Conservation (phyloP, 2,113 vertebrate genomes). For the Mixornis gularis region DNA sequence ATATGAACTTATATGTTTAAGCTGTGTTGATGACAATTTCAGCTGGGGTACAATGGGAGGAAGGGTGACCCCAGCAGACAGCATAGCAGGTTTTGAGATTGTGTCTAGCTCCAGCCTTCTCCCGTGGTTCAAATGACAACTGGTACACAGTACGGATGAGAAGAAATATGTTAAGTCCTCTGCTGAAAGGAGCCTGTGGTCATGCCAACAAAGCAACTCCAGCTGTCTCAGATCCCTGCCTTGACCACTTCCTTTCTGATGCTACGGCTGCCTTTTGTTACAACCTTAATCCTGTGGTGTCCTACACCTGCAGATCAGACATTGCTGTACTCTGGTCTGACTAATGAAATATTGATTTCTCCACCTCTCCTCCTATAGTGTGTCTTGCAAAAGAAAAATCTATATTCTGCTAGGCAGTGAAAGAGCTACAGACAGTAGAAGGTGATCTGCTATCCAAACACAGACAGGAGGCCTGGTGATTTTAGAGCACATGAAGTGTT, state of each 20-base stretch:
- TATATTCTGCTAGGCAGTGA: slow-evolving; percentile 11
- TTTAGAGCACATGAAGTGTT: slow-evolving; percentile 4
- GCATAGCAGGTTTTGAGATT: background rate
- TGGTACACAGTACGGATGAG: background rate
- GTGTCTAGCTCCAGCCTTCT: background rate
- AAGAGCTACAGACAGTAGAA: slow-evolving; percentile 29
- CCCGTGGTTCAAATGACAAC: background rate
- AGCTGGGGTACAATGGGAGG: background rate
- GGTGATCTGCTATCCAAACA: slow-evolving; percentile 13
- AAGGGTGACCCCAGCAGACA: background rate
- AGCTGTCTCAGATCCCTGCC: background rate
- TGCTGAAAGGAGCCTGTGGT: background rate
- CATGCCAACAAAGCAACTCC: background rate
- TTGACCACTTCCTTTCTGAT: background rate
- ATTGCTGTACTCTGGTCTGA: background rate
- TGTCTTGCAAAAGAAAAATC: slow-evolving; percentile 17
- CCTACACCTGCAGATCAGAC: background rate
- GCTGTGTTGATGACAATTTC: background rate
- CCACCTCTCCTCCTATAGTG: background rate
- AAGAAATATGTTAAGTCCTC: background rate
- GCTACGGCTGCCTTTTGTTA: background rate
- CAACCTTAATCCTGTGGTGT: background rate
- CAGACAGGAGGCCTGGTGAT: background rate
- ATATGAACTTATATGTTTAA: background rate
- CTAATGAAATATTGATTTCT: slow-evolving; percentile 66